Evolutionary conservation across 2,888 invertebrate species (phyloP).

Genomic region (Sarcophaga variegata): DNA sequence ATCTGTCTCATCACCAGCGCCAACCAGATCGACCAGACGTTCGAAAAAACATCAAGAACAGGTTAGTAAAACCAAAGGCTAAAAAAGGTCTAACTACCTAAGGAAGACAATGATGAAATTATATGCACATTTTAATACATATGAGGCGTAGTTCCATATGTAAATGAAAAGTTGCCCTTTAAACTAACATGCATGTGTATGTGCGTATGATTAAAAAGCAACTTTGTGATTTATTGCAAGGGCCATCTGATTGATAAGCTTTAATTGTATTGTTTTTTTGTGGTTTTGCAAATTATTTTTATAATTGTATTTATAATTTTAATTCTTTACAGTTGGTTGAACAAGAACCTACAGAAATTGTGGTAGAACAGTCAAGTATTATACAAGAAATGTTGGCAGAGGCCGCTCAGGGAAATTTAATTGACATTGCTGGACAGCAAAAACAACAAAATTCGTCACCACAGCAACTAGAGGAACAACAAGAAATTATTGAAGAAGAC

Average conservation of each 20-base stretch:
- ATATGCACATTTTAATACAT: slow-evolving; percentile 76
- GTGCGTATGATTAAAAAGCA: slow-evolving; percentile 16
- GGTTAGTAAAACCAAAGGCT: slow-evolving; percentile 76
- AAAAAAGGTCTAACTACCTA: not conserved
- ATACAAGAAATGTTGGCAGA: slow-evolving; percentile 77
- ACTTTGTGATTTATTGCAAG: slow-evolving; percentile 80
- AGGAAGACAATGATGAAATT: slow-evolving; percentile 76
- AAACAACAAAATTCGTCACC: slow-evolving; percentile 58
- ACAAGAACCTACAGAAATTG: slow-evolving; percentile 59
- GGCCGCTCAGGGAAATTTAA: slow-evolving; percentile 75
- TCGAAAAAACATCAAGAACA: slow-evolving; percentile 79
- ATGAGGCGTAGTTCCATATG: slow-evolving; percentile 83
- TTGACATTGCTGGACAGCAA: slow-evolving; percentile 71
- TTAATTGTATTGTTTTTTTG: slow-evolving; percentile 30
- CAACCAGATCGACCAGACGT: slow-evolving; percentile 75
- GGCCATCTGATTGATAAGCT: slow-evolving; percentile 80
- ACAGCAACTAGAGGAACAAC: slow-evolving; percentile 47
- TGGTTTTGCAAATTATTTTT: slow-evolving; percentile 23
- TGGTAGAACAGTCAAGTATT: slow-evolving; percentile 73
- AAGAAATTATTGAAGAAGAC: slow-evolving; percentile 64
- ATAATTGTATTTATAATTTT: slow-evolving; percentile 4
- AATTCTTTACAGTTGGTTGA: slow-evolving; percentile 73
- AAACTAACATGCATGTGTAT: not conserved
- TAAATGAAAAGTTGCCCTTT: slow-evolving; percentile 76
- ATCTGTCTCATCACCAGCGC: slow-evolving; percentile 75